Evolutionary conservation across 2,113 vertebrate species (phyloP), one percentile per base, ranked within the genome.

Genomic region (Todiramphus saurophagus): DNA sequence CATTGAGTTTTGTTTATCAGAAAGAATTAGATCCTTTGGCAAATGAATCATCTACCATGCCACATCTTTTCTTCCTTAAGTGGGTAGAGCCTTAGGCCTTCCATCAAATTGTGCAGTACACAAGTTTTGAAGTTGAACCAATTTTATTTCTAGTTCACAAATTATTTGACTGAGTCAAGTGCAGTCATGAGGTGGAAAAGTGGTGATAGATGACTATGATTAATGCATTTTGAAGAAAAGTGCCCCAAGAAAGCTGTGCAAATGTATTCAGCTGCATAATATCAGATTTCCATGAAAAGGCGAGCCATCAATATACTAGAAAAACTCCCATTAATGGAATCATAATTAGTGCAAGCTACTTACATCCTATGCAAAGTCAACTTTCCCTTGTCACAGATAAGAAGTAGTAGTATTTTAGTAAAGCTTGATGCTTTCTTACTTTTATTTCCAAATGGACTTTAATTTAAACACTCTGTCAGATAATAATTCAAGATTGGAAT

Each of bases 181-280:
- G 66, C 73, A 94, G 96, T 78, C 89, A 85, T n/a, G 90, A 95
- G 85, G 79, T 87, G 62, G 81, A 96, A 97, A 91, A 91, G 77
- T 67, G 60, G 67, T 86, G 73, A 83, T 63, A 95, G 79, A 88
- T 85, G 83, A 87, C 35, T 90, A 75, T 73, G 93, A 94, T 91
- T 84, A 95, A 76, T 64, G 50, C 60, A 87, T 39, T 93, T 87
- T 77, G 74, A 89, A 92, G 75, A 90, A 97, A 94, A 93, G 51
- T 90, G 92, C 82, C 85, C 85, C 72, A 90, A 97, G 93, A 96
- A 94, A 85, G 69, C 60, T n/a, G 60, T 92, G 88, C 84, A 83
- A 60, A 94, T 73, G 7, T 78, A 91, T 87, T 90, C 87, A 94
- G 58, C 89, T 80, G 44, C 73, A 84, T 83, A 92, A 94, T 82